Base-by-base conservation (phyloP, 2,888 invertebrate genomes). In the Kryphioiulus occultus region DNA sequence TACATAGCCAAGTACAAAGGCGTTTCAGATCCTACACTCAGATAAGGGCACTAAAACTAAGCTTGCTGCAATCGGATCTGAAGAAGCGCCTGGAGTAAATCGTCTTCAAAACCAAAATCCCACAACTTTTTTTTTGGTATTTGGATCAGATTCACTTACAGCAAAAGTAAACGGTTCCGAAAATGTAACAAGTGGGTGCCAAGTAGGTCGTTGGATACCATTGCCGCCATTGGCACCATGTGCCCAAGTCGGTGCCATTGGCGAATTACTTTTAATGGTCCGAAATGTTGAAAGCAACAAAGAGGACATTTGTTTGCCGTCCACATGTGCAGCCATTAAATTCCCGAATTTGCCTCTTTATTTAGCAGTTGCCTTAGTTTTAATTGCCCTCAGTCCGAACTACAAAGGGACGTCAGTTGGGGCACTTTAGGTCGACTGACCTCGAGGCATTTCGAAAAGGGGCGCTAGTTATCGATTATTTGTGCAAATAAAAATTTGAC, bases 1-100 rank as follows among this genome's bases (percentile, higher is more conserved):
- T 35, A 84, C 35, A 42, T 84, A 35, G 17, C 12, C 26, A 68
- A 68, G 68, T 68, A 84, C 84, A 42, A 84, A 84, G 39, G 84
- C 35, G 84, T 35, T 84, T 35, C 22, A 84, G 84, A 84, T 84
- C 35, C 35, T 22, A 12, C 84, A 35, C 9, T 22, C 35, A 35
- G 84, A 84, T 84, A 84, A 35, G 84, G 42, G 35, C 22, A 22
- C 42, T 84, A 35, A 84, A 84, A 22, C n/a, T 17, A 0, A 17
- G 83, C 10, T 1, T 26, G 30, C 32, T 84, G 84, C 17, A 84
- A 84, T 84, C 1, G 35, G 84, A 84, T 35, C 35, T 35, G 35
- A 84, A 84, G 22, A 42, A 84, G 35, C 42, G 35, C 19, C 32
- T 30, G 12, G 82, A n/a, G n/a, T 30, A 84, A 84, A 84, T 1